phyloP scores from a whole-genome alignment of 2,113 vertebrate species.

The Coturnix japonica region DNA sequence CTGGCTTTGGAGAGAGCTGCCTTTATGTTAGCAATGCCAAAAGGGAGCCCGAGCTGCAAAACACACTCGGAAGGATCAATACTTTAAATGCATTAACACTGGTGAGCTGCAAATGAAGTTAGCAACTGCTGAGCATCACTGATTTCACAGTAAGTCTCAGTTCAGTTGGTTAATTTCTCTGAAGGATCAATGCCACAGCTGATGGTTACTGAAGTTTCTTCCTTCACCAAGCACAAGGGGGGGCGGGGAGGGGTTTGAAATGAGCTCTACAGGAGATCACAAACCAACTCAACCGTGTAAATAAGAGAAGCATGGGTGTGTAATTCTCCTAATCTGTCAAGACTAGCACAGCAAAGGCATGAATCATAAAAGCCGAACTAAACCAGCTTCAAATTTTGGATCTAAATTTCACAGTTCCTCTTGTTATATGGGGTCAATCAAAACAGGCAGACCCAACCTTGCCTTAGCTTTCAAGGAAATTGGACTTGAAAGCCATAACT shows the following conservation, averaged over 20 bases:
- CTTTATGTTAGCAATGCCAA: slow-evolving; percentile 27
- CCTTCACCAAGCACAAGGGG: slow-evolving; percentile 6
- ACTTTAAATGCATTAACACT: slow-evolving; percentile 69
- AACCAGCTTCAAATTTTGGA: slow-evolving; percentile 11
- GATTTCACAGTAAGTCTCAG: slow-evolving; percentile 65
- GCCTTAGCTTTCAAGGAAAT: not conserved
- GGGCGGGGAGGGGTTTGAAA: slow-evolving; percentile 16
- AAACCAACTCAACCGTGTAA: slow-evolving; percentile 52
- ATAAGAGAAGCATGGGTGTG: slow-evolving; percentile 47
- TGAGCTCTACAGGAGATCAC: slow-evolving; percentile 46
- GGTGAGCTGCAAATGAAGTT: slow-evolving; percentile 72
- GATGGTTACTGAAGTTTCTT: slow-evolving; percentile 71
- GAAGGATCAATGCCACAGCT: slow-evolving; percentile 71
- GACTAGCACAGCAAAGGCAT: slow-evolving; percentile 31
- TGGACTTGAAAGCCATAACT: not conserved
- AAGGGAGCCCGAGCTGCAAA: slow-evolving; percentile 46
- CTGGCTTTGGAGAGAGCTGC: slow-evolving; percentile 40
- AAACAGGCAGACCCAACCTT: not conserved
- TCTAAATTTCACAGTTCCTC: slow-evolving; percentile 31
- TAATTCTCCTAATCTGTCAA: slow-evolving; percentile 65
- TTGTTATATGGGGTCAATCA: not conserved
- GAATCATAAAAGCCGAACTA: slow-evolving; percentile 52
- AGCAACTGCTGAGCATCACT: slow-evolving; percentile 62
- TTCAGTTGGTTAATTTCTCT: slow-evolving; percentile 69
- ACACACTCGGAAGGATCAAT: slow-evolving; percentile 56